Base-by-base conservation (phyloP, 2,888 invertebrate species). In the Apamea monoglypha region DNA sequence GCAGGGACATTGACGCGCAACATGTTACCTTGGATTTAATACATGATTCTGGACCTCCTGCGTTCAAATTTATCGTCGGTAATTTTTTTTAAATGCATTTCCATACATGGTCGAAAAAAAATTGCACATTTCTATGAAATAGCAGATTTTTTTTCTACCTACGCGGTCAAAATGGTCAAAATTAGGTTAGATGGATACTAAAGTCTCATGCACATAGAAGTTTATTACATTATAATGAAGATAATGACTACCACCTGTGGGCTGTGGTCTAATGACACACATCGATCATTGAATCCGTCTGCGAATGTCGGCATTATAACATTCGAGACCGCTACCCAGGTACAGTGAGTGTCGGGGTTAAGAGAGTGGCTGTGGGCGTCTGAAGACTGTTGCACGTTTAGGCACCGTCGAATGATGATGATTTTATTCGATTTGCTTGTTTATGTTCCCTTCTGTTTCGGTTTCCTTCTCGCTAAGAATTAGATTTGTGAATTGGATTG, bases 241-340 rank as follows among this genome's bases (percentile, higher is more conserved):
- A 16, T 61, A 36, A 68, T 69, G 32, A 47, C 25, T 25, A 4
- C 36, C 36, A 56, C 25, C 32, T 50, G 50, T 70, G 50, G 50
- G 50, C 29, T 53, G 50, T 53, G 74, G 40, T 74, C 25, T 56
- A 56, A 73, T 73, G 73, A 56, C 56, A 29, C 44, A 75, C 44
- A 75, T 75, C 29, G 14, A 44, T 72, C 25, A 44, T 44, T 32
- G 25, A 56, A 73, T 75, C 56, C 44, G 44, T 75, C 44, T 74
- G 40, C 2, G 5, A 74, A 44, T 72, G 44, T 32, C 12, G 29
- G 25, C 29, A 73, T 56, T 56, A 32, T 18, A 73, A 25, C 40
- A 29, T 56, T 7, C 12, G 5, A n/a, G 21, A 74, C 40, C 40
- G 6, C 70, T 70, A 70, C n/a, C 67, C 16, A 29, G 6, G 14